Base-by-base conservation (phyloP, 2,113 vertebrate genomes). In the Pelobates fuscus region DNA sequence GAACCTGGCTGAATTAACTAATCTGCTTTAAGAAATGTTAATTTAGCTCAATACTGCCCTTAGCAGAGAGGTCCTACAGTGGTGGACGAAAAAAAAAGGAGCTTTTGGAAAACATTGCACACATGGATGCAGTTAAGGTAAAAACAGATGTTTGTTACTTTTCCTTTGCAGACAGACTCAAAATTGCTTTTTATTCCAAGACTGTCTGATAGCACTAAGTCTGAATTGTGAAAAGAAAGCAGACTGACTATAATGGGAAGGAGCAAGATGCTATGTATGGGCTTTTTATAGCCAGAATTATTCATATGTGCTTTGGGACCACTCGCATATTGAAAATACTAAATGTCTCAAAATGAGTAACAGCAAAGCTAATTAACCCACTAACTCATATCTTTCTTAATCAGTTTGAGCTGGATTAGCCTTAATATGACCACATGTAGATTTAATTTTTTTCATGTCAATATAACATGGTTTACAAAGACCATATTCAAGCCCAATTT, bases 71-170 rank as follows among this genome's bases (percentile, higher is more conserved):
- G 44, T 17, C 18, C 60, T 78, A 86, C 67, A 87, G 84, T 84
- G 89, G 54, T 44, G 60, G 12, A 6, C 64, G 49, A 29, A 66
- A 70, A n/a, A n/a, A n/a, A 80, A 81, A 81, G 69, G 80, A 67
- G 77, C 78, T 68, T 84, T 79, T 82, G 81, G 82, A 82, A 81
- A 87, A 79, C 67, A 37, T 82, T 86, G 82, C 88, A 88, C 87
- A 91, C 86, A 85, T 89, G 88, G 86, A 86, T 84, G 78, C 80
- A 86, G 83, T 92, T 89, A 90, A 85, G 83, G 82, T 86, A 89
- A 90, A 88, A 86, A 89, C 85, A 88, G 81, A 90, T 81, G 81
- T 84, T 84, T 78, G 77, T 84, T 87, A 82, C 80, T 87, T 86
- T 87, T 86, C 26, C 81, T 88, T 83, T 83, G 83, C 87, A 88